A percentile compares a stretch with the other conserved stretches of the same genome.
Evolutionary conservation across 2,113 vertebrate species (phyloP).

Genomic region (Percina caprodes): DNA sequence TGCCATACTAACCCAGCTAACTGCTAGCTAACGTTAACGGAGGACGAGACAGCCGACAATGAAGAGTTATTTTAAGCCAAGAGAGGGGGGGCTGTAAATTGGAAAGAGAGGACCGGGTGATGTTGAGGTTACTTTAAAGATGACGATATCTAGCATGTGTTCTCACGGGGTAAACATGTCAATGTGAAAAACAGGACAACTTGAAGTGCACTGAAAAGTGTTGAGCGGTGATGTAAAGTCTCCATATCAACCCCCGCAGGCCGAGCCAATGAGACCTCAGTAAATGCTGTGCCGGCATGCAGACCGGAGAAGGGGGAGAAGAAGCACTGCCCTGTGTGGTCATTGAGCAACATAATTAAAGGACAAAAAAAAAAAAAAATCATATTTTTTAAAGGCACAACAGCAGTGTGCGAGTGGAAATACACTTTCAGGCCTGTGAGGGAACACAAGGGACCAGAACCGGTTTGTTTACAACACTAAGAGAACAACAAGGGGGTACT

Average conservation of each 20-base stretch:
- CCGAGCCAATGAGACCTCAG: constrained; percentile 8
- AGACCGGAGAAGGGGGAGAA: constrained; percentile 8
- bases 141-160: constrained; percentile 3
- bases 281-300: constrained; percentile 9
- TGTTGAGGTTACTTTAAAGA: constrained; percentile 17
- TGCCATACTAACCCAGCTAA: no score
- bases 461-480: constrained; percentile 33
- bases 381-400: constrained; percentile 24
- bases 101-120: no score
- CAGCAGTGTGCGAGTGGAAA: neutral
- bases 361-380: constrained; percentile 37
- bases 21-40: no score
- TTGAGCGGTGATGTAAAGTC: constrained; percentile 19
- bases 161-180: constrained; percentile 12
- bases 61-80: no score
- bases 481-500: constrained; percentile 21
- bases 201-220: constrained; percentile 18
- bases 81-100: no score
- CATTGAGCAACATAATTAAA: constrained; percentile 41
- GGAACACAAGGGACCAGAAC: constrained; percentile 21
- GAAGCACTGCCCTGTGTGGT: neutral
- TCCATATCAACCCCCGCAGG: constrained; percentile 28
- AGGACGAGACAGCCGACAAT: no score
- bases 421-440: constrained; percentile 24
- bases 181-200: constrained; percentile 25